Evolutionary conservation across 2,113 vertebrate species (phyloP), one percentile per base, ranked within the genome.

Genomic region (Pelecanoides urinatrix): DNA sequence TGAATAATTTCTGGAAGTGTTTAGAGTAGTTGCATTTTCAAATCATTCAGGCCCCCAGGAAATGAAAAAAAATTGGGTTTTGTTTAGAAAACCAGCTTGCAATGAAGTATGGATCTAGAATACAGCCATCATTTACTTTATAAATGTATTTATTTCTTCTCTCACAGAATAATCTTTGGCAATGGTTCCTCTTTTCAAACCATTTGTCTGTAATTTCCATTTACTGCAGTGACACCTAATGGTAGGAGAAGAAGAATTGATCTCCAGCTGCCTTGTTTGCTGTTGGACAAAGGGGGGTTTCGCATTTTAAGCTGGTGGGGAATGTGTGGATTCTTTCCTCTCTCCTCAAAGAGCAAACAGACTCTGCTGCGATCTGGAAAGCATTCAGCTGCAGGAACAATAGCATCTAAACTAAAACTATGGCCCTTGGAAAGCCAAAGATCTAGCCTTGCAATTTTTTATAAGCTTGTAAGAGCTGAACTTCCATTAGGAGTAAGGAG

Each of bases 161-260:
- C 58, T 92, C 74, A 38, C 45, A 53, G 78, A 91, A 86, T 47
- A 88, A 84, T 86, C 91, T 95, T 90, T 88, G 88, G 76, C 49
- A 44, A 49, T 36, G 27, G 38, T 70, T 93, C 40, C 73, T 80
- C 91, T 81, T 96, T 96, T 86, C 89, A 93, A 88, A 77, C 32
- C 66, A 71, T 96, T 97, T 95, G 86, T 95, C 87, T 91, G 89
- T 81, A 67, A 95, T 97, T 97, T 96, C 95, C 80, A 96, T 94
- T 97, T 97, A 72, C 95, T 95, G 95, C 96, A 96, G 96, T 97
- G 97, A 97, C 97, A 97, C 96, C 97, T 96, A 97, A 97, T 86
- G 96, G 97, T 92, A 74, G 82, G 63, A 94, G 88, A 93, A 84
- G 96, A 96, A 94, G 96, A 97, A 96, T 93, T 89, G 96, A 87